Base-by-base conservation (phyloP, 1,140 invertebrate genomes). In the Camponotus floridanus region DNA sequence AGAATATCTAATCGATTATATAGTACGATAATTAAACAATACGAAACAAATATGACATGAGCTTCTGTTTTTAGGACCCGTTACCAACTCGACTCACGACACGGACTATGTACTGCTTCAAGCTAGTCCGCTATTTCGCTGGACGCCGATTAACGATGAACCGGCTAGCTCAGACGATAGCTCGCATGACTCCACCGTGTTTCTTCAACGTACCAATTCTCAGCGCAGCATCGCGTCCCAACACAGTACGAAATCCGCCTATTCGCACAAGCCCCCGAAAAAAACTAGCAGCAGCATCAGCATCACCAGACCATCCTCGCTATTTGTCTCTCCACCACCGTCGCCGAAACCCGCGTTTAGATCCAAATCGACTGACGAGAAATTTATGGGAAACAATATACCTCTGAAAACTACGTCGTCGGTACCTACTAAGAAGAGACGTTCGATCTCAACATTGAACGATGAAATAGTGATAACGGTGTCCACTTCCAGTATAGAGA, bases 31-130 rank as follows among this genome's bases (percentile, higher is more conserved):
- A 59, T 59, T 33, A 15, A 11, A 61, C n/a, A n/a, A 3, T 67
- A 59, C 8, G 0, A 39, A 48, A n/a, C 9, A 31, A 8, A 51
- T 48, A 39, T 81, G 67, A 89, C 21, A 76, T 7, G 31, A 68
- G 36, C 26, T 81, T 85, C 26, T 90, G 68, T 90, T 90, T 42
- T 86, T 84, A 90, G 89, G 89, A 64, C 59, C 45, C 3, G 65
- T 51, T 6, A 36, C 87, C 21, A 42, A 73, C 31, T 86, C 92
- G 21, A 80, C 87, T 4, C 93, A 91, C 7, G 94, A 96, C 71
- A 96, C 95, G n/a, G 95, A 96, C 83, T 96, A 95, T 73, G 94
- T 96, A n/a, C 88, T 96, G 33, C 93, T 96, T 31, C 96, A 96
- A 87, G 92, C 95, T 4, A 96, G 95, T 36, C 95, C 95, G 11